phyloP scores from a whole-genome alignment of 2,888 invertebrate species.

The Cantharis nigra region DNA sequence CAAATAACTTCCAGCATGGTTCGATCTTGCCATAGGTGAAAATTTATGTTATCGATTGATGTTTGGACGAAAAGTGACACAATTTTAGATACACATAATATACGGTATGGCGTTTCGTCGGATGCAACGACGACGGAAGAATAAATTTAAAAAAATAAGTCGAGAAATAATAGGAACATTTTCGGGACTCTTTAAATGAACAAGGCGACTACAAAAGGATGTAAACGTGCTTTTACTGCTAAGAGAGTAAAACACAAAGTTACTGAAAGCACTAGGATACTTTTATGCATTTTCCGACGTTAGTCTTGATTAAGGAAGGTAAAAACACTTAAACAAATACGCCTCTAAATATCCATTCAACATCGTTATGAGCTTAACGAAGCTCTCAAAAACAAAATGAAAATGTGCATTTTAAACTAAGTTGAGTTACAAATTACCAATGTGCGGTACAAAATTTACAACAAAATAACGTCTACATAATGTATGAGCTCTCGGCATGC shows the following conservation, averaged over 20 bases:
- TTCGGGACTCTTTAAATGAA: not conserved
- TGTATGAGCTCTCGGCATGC: conserved; percentile 1
- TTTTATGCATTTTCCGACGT: conserved; percentile 10
- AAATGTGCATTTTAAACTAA: conserved; percentile 21
- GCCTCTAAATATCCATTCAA: conserved; percentile 11
- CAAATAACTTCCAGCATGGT: conserved; percentile 1
- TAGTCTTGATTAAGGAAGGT: conserved; percentile 12
- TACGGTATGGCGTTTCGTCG: not conserved
- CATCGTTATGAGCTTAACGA: conserved; percentile 7
- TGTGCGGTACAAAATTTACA: conserved; percentile 7
- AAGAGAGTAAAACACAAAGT: not conserved
- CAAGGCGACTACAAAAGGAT: conserved; percentile 1
- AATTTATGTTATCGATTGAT: not conserved
- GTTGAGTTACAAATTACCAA: conserved; percentile 9
- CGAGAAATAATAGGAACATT: not conserved
- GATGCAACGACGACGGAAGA: not conserved
- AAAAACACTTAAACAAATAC: conserved; percentile 7
- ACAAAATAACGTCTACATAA: conserved; percentile 3
- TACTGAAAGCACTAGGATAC: not conserved
- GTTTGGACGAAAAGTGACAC: too few relatives aligned
- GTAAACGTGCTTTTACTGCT: conserved; percentile 5
- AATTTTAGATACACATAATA: not conserved
- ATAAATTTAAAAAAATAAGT: not conserved
- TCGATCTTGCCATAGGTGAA: not conserved
- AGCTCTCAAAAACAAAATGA: conserved; percentile 9